Percentiles rank a stretch among this genome's conserved stretches.
These are phyloP conservation scores for Maconellicoccus hirsutus DNA, from an alignment of 1,140 invertebrate species.

Conservation along the genomic window DNA sequence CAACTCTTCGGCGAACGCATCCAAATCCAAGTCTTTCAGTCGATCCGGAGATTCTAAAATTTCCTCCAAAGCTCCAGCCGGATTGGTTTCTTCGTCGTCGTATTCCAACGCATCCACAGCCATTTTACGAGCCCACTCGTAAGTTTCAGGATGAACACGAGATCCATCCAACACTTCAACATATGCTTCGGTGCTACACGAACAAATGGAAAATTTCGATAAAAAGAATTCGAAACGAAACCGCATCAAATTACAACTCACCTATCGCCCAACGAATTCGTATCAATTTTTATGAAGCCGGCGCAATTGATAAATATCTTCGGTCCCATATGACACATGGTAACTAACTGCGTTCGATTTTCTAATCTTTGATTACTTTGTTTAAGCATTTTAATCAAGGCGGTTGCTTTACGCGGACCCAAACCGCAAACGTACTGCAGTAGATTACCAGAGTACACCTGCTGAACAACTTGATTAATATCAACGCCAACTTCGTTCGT, in stretches of 20 bases:
- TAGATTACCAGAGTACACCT: constrained; percentile 72
- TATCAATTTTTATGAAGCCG: constrained; percentile 98
- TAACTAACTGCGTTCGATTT: constrained; percentile 90
- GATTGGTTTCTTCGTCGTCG: constrained; percentile 88
- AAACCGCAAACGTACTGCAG: constrained; percentile 96
- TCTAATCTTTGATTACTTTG: constrained; percentile 86
- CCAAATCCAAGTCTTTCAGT: constrained; percentile 92
- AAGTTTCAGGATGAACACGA: constrained; percentile 95
- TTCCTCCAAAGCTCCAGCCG: constrained; percentile 90
- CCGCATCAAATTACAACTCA: constrained; percentile 27
- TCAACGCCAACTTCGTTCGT: constrained; percentile 98
- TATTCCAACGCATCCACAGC: constrained; percentile 98
- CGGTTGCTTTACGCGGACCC: constrained; percentile 86
- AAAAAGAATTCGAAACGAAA: too few relatives aligned
- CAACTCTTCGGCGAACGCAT: constrained; percentile 96
- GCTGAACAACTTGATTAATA: constrained; percentile 81
- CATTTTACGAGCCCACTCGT: constrained; percentile 99
- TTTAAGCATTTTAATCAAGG: constrained; percentile 80
- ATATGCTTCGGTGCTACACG: constrained; percentile 71
- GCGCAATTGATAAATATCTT: constrained; percentile 99
- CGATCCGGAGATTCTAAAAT: constrained; percentile 91
- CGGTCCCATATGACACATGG: constrained; percentile 90
- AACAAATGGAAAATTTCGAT: background rate
- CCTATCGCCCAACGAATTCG: constrained; percentile 79
- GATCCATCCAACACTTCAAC: constrained; percentile 96